Percentiles rank a stretch among this genome's conserved stretches.
These are phyloP conservation scores for Hyperoplus immaculatus DNA, from an alignment of 2,797 vertebrate genomes.

Conservation along the genomic window DNA sequence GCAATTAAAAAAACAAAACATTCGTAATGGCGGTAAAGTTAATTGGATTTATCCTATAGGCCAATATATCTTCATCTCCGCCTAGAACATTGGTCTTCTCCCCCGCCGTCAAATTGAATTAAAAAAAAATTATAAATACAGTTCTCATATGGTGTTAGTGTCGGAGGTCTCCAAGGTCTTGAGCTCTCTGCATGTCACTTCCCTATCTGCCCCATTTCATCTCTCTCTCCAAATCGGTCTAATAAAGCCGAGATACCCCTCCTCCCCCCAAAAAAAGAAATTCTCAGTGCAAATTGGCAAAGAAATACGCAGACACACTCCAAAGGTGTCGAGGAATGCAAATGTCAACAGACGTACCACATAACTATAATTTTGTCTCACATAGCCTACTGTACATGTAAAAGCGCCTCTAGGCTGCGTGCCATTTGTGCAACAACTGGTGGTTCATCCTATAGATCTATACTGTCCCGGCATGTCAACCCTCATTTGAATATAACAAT, in stretches of 20 bases:
- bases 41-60: background rate
- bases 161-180: no score
- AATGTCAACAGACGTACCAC: constrained; percentile 26
- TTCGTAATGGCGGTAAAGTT: background rate
- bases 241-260: no score
- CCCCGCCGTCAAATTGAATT: background rate
- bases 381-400: constrained; percentile 15
- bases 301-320: background rate
- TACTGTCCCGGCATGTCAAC: constrained; percentile 51
- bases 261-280: no score
- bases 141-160: no score
- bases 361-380: constrained; percentile 64
- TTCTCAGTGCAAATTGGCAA: background rate
- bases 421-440: constrained; percentile 21
- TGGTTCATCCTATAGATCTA: background rate
- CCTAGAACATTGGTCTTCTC: background rate
- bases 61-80: background rate
- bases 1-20: background rate
- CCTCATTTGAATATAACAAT: constrained; percentile 14
- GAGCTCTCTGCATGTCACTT: no score
- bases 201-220: no score
- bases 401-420: constrained; percentile 34
- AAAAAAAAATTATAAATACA: no score
- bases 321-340: constrained; percentile 33
- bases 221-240: no score